Percentiles rank a stretch among this genome's conserved stretches.
These are phyloP conservation scores for Allolobophora icterica DNA, from an alignment of 2,888 invertebrate species.

Conservation along the genomic window DNA sequence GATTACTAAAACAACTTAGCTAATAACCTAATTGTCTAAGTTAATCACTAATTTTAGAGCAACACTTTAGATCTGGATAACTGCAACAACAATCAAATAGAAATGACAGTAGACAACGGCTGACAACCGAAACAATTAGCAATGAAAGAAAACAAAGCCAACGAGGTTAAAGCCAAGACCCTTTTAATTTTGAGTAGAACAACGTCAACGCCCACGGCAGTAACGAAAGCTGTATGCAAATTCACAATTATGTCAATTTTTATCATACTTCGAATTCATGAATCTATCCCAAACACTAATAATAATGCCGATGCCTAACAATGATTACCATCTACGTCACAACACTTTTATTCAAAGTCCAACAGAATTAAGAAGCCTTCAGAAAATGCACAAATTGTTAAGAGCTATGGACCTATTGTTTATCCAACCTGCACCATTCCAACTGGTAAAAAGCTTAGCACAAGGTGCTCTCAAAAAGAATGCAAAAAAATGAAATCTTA, in stretches of 20 bases:
- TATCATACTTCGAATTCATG: background rate
- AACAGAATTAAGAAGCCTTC: background rate
- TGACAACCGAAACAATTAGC: conserved; percentile 10
- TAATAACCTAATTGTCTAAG: conserved; percentile 17
- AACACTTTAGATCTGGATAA: background rate
- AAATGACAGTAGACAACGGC: background rate
- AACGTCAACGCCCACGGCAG: background rate
- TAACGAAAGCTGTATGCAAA: background rate
- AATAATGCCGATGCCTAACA: conserved; percentile 27
- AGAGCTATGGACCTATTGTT: background rate
- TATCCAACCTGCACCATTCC: background rate
- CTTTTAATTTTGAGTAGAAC: background rate
- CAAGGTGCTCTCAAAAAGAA: background rate
- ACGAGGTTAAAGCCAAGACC: background rate
- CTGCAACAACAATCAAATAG: background rate
- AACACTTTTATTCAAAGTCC: background rate
- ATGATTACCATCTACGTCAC: background rate
- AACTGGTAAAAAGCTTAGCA: background rate
- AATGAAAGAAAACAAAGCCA: background rate
- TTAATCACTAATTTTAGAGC: background rate
- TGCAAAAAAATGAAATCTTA: background rate
- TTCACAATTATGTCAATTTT: background rate
- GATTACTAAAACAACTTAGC: conserved; percentile 1
- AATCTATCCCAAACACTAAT: background rate
- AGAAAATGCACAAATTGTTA: background rate